Conservation (phyloP, 2,113 vertebrate species). For the Platycercus adscitus region DNA sequence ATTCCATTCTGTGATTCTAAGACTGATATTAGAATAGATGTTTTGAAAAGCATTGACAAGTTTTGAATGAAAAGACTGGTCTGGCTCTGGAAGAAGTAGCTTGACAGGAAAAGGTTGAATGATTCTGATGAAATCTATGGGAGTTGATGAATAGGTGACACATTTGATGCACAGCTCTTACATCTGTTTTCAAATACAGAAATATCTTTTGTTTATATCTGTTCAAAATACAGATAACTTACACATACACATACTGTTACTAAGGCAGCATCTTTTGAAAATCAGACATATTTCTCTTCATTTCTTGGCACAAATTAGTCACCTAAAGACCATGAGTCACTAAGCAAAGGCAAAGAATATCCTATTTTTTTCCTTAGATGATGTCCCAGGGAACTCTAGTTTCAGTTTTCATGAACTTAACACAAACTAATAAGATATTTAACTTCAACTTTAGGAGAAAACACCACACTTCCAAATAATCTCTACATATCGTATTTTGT, state of each 20-base stretch:
- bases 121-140: not conserved
- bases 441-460: not conserved
- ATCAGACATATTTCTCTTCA: not conserved
- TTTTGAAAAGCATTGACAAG: not conserved
- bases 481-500: not conserved
- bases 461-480: not conserved
- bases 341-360: not conserved
- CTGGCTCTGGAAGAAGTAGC: not conserved
- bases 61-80: not conserved
- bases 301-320: not conserved
- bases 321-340: not conserved
- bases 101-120: not conserved
- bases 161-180: too few species aligned
- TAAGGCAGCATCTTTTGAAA: not conserved
- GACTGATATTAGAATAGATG: not conserved
- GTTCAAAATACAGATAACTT: not conserved
- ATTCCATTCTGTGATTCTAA: not conserved
- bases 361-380: not conserved
- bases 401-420: not conserved
- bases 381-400: not conserved
- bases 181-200: not conserved
- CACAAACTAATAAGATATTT: not conserved
- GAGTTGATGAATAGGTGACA: not conserved
- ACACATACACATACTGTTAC: not conserved
- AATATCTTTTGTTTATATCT: not conserved